These are phyloP conservation scores for Lepidochrysops patricia DNA, from an alignment of 2,888 invertebrate species.

Conservation along the genomic window DNA sequence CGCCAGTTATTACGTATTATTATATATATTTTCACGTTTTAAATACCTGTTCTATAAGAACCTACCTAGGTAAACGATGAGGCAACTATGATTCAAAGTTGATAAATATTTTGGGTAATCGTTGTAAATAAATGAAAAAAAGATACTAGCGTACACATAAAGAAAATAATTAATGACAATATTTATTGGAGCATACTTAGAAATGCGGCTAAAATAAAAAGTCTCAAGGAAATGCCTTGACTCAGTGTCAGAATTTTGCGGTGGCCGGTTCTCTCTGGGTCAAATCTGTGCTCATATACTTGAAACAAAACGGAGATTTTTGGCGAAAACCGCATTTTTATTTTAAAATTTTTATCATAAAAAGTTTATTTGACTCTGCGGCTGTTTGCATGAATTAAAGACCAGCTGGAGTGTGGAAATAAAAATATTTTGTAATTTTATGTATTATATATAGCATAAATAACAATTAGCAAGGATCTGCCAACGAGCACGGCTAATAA, in stretches of 20 bases:
- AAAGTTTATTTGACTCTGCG: neutral
- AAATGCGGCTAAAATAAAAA: too few species aligned
- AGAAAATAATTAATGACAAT: too few species aligned
- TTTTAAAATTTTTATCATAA: neutral
- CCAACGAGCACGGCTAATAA: neutral
- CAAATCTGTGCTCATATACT: neutral
- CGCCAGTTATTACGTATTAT: too few species aligned
- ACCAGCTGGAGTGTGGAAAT: neutral
- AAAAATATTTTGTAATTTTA: constrained; percentile 4
- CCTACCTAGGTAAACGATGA: too few species aligned
- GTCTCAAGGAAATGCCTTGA: neutral
- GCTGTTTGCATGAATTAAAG: neutral
- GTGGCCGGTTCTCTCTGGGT: neutral
- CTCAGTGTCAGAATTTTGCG: neutral
- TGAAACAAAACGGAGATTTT: neutral
- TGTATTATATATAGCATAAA: neutral
- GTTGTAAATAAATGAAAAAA: neutral
- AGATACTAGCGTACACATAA: too few species aligned
- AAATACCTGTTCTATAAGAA: too few species aligned
- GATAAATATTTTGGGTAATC: neutral
- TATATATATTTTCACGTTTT: too few species aligned
- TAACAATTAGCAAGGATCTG: constrained; percentile 4
- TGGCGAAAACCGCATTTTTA: neutral
- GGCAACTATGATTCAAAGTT: neutral
- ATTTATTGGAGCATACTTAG: neutral